Evolutionary conservation across 2,888 invertebrate genomes (phyloP).

Genomic region (Rhogogaster chlorosoma): DNA sequence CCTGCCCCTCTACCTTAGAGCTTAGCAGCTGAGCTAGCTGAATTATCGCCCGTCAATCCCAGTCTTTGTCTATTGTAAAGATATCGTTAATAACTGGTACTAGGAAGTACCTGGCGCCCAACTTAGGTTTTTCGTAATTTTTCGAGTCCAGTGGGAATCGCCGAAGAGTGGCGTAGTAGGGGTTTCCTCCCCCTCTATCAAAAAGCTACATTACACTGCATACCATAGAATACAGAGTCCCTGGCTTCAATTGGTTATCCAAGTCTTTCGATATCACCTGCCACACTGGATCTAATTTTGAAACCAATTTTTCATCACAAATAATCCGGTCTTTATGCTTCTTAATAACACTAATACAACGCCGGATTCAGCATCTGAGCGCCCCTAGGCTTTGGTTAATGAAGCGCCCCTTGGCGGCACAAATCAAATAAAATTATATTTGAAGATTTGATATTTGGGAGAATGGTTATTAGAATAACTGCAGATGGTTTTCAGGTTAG

Average conservation of each 20-base stretch:
- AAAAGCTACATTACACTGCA: too few relatives aligned
- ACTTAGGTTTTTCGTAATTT: too few relatives aligned
- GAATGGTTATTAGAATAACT: background rate
- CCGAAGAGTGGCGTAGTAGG: too few relatives aligned
- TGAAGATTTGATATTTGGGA: too few relatives aligned
- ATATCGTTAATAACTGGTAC: too few relatives aligned
- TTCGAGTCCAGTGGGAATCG: too few relatives aligned
- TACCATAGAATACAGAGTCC: slow-evolving; percentile 17
- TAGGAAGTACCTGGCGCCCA: too few relatives aligned
- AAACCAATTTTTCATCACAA: background rate
- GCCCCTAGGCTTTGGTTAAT: slow-evolving; percentile 1
- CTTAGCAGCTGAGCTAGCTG: too few relatives aligned
- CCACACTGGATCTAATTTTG: slow-evolving; percentile 26
- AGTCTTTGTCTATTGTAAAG: too few relatives aligned
- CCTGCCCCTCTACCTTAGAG: too few relatives aligned
- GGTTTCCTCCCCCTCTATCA: too few relatives aligned
- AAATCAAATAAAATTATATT: slow-evolving; percentile 4
- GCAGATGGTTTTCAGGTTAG: background rate
- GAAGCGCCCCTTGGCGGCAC: slow-evolving; percentile 25
- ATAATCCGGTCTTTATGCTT: slow-evolving; percentile 8
- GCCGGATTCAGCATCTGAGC: slow-evolving; percentile 10
- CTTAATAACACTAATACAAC: background rate
- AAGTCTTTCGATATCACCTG: slow-evolving; percentile 13
- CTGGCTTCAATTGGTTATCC: background rate
- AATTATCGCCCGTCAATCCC: too few relatives aligned